Conservation (phyloP, 2,888 invertebrate species). For the Unio pictorum region DNA sequence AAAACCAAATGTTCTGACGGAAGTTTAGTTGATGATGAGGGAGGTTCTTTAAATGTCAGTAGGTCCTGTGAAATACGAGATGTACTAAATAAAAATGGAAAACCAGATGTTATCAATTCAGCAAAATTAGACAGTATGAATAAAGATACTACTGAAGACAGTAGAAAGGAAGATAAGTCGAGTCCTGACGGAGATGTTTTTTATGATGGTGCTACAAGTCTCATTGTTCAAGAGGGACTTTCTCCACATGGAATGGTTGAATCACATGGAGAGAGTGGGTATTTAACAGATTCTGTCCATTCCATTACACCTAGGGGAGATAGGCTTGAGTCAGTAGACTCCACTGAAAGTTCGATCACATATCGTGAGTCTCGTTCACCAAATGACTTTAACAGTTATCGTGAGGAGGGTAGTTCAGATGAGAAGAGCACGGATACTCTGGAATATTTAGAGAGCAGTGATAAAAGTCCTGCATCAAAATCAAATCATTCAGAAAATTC, state of each 20-base stretch:
- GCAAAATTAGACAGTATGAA: too few species aligned
- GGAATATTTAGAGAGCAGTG: constrained; percentile 7
- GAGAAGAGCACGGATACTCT: constrained; percentile 12
- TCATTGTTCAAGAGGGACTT: too few species aligned
- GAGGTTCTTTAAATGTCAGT: too few species aligned
- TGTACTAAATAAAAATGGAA: too few species aligned
- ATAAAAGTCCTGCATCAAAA: constrained; percentile 9
- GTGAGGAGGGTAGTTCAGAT: constrained; percentile 10
- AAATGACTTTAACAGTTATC: constrained; percentile 1
- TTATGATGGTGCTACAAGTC: too few species aligned
- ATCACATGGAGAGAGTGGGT: constrained; percentile 35
- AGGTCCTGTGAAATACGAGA: too few species aligned
- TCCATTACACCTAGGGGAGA: constrained; percentile 13
- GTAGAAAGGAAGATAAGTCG: too few species aligned
- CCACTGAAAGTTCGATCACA: neutral
- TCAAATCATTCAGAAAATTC: constrained; percentile 1
- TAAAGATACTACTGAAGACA: too few species aligned
- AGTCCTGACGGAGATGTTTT: too few species aligned
- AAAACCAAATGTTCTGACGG: too few species aligned
- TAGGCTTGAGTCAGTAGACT: constrained; percentile 13
- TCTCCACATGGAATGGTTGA: constrained; percentile 8
- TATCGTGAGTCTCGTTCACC: neutral
- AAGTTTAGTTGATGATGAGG: too few species aligned
- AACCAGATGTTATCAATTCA: too few species aligned
- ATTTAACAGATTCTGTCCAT: constrained; percentile 33